Percentiles rank a stretch among this genome's conserved stretches.
Evolutionary conservation across 2,888 invertebrate species (phyloP).

Genomic region (Drosophila engyochracea): DNA sequence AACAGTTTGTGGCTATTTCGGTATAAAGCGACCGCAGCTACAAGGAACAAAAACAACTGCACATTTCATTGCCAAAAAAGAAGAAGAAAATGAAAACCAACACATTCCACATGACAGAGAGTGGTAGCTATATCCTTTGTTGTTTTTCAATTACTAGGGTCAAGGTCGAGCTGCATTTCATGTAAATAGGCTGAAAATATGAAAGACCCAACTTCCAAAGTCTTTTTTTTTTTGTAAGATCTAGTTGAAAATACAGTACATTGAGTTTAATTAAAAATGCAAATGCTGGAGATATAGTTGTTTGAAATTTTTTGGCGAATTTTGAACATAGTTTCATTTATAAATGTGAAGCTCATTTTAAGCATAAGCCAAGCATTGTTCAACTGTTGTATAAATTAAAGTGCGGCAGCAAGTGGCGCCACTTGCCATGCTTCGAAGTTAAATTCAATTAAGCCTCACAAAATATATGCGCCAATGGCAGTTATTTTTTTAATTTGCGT

Average conservation of each 20-base stretch:
- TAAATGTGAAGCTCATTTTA: neutral
- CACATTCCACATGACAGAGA: constrained; percentile 27
- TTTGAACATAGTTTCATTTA: neutral
- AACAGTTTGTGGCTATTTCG: constrained; percentile 49
- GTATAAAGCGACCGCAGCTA: constrained; percentile 37
- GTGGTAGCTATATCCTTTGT: neutral
- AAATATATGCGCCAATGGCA: neutral
- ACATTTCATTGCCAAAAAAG: constrained; percentile 53
- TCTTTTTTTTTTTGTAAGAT: constrained; percentile 26
- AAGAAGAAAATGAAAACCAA: constrained; percentile 8
- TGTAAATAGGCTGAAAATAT: constrained; percentile 36
- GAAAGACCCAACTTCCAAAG: constrained; percentile 8
- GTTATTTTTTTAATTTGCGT: constrained; percentile 14
- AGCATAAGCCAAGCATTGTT: neutral
- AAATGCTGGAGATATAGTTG: neutral
- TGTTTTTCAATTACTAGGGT: constrained; percentile 40
- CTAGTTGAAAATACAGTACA: neutral
- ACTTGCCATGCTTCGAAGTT: neutral
- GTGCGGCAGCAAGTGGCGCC: constrained; percentile 14
- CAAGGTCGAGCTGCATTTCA: constrained; percentile 54
- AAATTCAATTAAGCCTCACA: constrained; percentile 5
- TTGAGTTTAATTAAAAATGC: constrained; percentile 29
- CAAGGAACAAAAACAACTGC: constrained; percentile 40
- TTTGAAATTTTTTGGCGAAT: neutral
- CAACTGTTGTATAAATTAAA: neutral